phyloP scores from a whole-genome alignment of 2,888 invertebrate genomes.

The Autographa gamma region DNA sequence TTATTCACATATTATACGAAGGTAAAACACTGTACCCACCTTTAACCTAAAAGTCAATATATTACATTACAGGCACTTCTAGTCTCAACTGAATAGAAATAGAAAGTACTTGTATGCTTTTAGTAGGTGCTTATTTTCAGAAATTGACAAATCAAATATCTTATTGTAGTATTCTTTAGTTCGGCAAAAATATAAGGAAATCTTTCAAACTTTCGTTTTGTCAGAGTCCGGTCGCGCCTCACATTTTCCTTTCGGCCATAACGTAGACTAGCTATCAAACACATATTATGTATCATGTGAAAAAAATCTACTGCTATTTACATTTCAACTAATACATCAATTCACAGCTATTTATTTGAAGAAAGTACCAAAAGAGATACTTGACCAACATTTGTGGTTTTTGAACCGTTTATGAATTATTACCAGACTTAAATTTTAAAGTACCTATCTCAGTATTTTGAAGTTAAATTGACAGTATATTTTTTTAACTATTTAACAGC shows the following conservation, averaged over 20 bases:
- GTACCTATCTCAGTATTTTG: conserved; percentile 32
- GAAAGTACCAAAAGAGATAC: conserved; percentile 64
- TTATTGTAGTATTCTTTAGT: conserved; percentile 37
- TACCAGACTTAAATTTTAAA: conserved; percentile 37
- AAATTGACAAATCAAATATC: conserved; percentile 42
- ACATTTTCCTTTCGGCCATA: conserved; percentile 17
- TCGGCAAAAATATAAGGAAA: conserved; percentile 23
- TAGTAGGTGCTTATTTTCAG: conserved; percentile 22
- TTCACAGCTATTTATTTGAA: conserved; percentile 59
- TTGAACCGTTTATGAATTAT: conserved; percentile 54
- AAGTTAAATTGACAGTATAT: conserved; percentile 34
- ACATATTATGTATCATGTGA: conserved; percentile 27
- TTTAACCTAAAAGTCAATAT: conserved; percentile 10
- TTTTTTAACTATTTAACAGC: conserved; percentile 29
- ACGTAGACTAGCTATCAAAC: conserved; percentile 24
- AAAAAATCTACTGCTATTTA: conserved; percentile 47
- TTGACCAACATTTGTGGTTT: conserved; percentile 65
- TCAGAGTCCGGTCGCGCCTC: conserved; percentile 19
- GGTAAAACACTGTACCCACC: neutral
- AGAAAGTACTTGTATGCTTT: conserved; percentile 32
- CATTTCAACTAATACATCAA: conserved; percentile 46
- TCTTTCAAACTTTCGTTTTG: conserved; percentile 45
- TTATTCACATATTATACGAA: neutral
- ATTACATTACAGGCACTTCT: conserved; percentile 9
- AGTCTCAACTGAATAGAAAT: conserved; percentile 26